phyloP scores from a whole-genome alignment of 2,113 vertebrate species.

The Aviceda subcristata region DNA sequence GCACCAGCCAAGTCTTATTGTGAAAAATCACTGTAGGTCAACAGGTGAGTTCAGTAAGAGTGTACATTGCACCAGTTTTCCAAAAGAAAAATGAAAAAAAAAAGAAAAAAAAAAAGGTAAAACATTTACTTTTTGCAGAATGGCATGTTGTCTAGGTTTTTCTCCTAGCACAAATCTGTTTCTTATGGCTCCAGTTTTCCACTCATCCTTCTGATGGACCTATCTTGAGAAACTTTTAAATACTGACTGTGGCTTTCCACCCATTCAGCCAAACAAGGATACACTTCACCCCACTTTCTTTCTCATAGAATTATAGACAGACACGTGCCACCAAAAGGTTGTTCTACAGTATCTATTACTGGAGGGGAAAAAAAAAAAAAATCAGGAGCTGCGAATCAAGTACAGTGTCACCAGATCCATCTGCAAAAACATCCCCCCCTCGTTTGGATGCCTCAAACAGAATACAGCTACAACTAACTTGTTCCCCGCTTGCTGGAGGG shows the following conservation, averaged over 20 bases:
- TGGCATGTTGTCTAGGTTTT: background rate
- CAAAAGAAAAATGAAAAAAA: background rate
- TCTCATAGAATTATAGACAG: background rate
- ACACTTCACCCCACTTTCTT: background rate
- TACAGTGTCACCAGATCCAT: background rate
- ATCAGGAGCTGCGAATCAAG: background rate
- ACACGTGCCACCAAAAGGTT: background rate
- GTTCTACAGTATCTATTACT: background rate
- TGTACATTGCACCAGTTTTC: accelerated
- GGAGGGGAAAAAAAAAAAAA: background rate
- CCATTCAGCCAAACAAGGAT: background rate
- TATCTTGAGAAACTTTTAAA: background rate
- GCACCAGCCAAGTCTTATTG: background rate
- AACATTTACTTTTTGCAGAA: background rate
- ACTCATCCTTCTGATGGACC: background rate
- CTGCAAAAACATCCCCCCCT: background rate
- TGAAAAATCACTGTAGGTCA: background rate
- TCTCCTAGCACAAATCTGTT: background rate
- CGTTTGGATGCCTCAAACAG: background rate
- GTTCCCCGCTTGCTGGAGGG: background rate
- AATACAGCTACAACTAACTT: background rate
- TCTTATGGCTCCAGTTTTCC: background rate
- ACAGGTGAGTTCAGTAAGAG: background rate
- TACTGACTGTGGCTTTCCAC: background rate
- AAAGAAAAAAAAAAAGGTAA: background rate